Evolutionary conservation across 1,140 invertebrate species (phyloP).

Genomic region (Zaprionus inermis): DNA sequence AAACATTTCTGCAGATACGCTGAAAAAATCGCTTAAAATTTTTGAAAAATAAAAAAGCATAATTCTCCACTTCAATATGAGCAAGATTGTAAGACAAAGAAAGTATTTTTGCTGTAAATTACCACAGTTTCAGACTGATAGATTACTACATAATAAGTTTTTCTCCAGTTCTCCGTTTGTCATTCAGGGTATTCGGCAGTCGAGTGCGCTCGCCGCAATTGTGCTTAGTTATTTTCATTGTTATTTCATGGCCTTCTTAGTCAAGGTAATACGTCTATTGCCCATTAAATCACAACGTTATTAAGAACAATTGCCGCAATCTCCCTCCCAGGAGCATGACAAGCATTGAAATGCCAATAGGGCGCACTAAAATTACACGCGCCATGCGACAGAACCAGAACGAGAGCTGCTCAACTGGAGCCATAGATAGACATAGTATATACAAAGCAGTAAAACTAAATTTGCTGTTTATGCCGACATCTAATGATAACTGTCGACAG

Average conservation of each 20-base stretch:
- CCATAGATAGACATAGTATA: constrained; percentile 47
- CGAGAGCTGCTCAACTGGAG: constrained; percentile 30
- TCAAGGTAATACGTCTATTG: constrained; percentile 4
- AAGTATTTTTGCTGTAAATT: too few relatives aligned
- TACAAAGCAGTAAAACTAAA: constrained; percentile 79
- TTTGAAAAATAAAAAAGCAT: too few relatives aligned
- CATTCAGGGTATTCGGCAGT: not conserved
- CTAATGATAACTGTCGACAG: constrained; percentile 72
- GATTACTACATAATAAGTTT: too few relatives aligned
- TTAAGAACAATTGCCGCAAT: constrained; percentile 11
- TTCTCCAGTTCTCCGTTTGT: too few relatives aligned
- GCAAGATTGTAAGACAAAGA: too few relatives aligned
- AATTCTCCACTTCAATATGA: too few relatives aligned
- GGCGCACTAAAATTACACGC: constrained; percentile 53
- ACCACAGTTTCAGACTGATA: too few relatives aligned
- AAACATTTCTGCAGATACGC: too few relatives aligned
- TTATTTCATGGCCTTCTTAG: constrained; percentile 4
- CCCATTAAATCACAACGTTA: constrained; percentile 34
- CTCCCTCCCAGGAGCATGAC: constrained; percentile 54
- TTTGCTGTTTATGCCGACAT: constrained; percentile 73
- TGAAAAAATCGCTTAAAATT: too few relatives aligned
- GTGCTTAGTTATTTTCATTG: not conserved
- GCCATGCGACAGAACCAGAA: constrained; percentile 18
- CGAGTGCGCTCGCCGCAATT: not conserved
- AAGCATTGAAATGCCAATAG: constrained; percentile 78